Percentiles rank a stretch among this genome's conserved stretches.
Evolutionary conservation across 2,113 vertebrate genomes (phyloP).

Genomic region (Anseranas semipalmata): DNA sequence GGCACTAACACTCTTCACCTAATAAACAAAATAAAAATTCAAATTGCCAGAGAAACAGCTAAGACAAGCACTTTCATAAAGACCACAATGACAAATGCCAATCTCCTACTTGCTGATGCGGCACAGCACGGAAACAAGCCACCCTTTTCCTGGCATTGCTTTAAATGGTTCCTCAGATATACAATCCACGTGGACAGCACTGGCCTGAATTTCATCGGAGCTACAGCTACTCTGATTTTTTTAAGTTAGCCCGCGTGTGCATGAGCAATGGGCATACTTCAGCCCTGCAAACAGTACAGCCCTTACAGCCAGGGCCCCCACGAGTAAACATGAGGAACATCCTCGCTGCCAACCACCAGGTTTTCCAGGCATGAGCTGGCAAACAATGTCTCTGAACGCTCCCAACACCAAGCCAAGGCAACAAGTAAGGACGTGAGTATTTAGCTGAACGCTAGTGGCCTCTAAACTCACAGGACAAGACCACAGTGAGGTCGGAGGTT

Average conservation of each 20-base stretch:
- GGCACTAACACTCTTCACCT: constrained; percentile 24
- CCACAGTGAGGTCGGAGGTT: not conserved
- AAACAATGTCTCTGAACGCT: not conserved
- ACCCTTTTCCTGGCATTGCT: not conserved
- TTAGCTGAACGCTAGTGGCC: not conserved
- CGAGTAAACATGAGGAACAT: not conserved
- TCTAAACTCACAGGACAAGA: not conserved
- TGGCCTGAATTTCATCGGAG: not conserved
- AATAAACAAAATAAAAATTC: constrained; percentile 68
- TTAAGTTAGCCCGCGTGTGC: not conserved
- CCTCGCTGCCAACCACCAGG: not conserved
- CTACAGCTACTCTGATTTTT: not conserved
- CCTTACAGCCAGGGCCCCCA: not conserved
- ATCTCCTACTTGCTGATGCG: constrained; percentile 25
- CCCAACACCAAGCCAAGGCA: not conserved
- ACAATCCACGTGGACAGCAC: not conserved
- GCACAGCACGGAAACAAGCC: constrained; percentile 9
- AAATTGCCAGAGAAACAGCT: constrained; percentile 52
- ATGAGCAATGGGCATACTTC: not conserved
- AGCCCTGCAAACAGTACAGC: not conserved
- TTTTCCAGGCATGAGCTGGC: not conserved
- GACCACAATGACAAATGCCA: constrained; percentile 46
- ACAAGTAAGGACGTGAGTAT: not conserved
- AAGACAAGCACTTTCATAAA: constrained; percentile 45
- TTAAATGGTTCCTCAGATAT: not conserved